Percentiles rank a stretch among this genome's conserved stretches.
phyloP scores from a whole-genome alignment of 2,797 vertebrate species.

The Lutjanus argentimaculatus region DNA sequence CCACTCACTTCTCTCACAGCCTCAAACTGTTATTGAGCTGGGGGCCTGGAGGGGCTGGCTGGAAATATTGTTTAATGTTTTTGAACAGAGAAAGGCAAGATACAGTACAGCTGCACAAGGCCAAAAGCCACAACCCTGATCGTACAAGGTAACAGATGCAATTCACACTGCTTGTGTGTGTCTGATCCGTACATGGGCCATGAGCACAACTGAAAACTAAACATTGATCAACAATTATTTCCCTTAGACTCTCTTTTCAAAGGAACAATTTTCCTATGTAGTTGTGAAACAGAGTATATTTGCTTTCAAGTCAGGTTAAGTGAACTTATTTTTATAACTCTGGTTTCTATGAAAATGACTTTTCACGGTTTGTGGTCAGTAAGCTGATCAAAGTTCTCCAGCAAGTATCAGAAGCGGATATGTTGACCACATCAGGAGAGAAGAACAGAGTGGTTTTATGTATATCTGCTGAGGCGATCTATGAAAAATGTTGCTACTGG shows the following conservation, averaged over 20 bases:
- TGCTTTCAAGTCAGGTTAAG: slow-evolving; percentile 64
- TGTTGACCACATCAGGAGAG: slow-evolving; percentile 71
- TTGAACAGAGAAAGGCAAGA: slow-evolving; percentile 74
- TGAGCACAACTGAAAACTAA: slow-evolving; percentile 48
- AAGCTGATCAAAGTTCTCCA: slow-evolving; percentile 74
- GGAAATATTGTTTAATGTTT: slow-evolving; percentile 86
- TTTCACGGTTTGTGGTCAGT: slow-evolving; percentile 70
- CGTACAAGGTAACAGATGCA: slow-evolving; percentile 57
- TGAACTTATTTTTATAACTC: slow-evolving; percentile 66
- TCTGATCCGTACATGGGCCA: slow-evolving; percentile 39
- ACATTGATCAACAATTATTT: slow-evolving; percentile 66
- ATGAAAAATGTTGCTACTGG: slow-evolving; percentile 60
- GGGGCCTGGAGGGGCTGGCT: slow-evolving; percentile 82
- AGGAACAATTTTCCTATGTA: slow-evolving; percentile 27
- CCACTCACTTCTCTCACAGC: slow-evolving; percentile 82
- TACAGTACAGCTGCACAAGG: slow-evolving; percentile 71
- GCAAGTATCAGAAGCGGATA: slow-evolving; percentile 71
- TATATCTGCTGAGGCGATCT: slow-evolving; percentile 69
- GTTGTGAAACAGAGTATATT: slow-evolving; percentile 36
- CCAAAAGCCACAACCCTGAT: slow-evolving; percentile 74
- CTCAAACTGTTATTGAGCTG: slow-evolving; percentile 87
- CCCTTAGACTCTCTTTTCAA: slow-evolving; percentile 36
- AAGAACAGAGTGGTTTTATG: slow-evolving; percentile 55
- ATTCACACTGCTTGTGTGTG: slow-evolving; percentile 42
- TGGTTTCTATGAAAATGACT: slow-evolving; percentile 69